Base-by-base conservation (phyloP, 1,140 invertebrate species). In the Parapsyche elsis region DNA sequence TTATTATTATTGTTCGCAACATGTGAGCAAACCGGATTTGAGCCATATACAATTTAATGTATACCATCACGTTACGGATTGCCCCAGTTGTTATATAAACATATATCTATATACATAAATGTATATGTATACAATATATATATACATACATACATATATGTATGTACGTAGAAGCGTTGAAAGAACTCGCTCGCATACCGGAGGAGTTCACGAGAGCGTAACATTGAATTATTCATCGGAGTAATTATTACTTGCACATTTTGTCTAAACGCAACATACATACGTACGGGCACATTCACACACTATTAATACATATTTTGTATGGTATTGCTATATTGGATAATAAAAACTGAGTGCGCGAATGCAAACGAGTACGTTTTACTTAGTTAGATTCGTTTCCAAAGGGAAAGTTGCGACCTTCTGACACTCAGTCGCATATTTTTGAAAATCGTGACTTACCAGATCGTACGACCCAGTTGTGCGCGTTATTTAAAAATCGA, bases 391-490 rank as follows among this genome's bases (percentile, higher is more conserved):
- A 59, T 16, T 5, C 19, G 61, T 24, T 24, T 67, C 5, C 10
- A 12, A 46, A 73, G 71, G 71, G 71, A 73, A 73, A 73, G 71
- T 73, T 53, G 16, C 44, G 71, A 73, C 71, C 71, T 73, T 73
- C 71, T 73, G 71, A 53, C 71, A 67, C 23, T 10, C 23, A 12
- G 5, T 21, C 24, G 64, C 64, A 67, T 67, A 45, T 38, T 73
- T 73, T 73, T 73, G 38, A 46, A 53, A 73, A 53, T 73, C 71
- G 71, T 73, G 71, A 53, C 71, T 73, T 73, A 73, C 71, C 46
- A 73, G 19, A 46, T 59, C 64, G 84, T 84, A 84, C 84, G 57
- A 61, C 57, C 57, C 57, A 21, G 21, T 61, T 61, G 49, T 38
- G 30, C 30, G 30, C 30, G 7, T 38, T 38, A 38, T 38, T 38